These are phyloP conservation scores for Cebidichthys violaceus DNA, from an alignment of 2,113 vertebrate genomes.

Conservation along the genomic window DNA sequence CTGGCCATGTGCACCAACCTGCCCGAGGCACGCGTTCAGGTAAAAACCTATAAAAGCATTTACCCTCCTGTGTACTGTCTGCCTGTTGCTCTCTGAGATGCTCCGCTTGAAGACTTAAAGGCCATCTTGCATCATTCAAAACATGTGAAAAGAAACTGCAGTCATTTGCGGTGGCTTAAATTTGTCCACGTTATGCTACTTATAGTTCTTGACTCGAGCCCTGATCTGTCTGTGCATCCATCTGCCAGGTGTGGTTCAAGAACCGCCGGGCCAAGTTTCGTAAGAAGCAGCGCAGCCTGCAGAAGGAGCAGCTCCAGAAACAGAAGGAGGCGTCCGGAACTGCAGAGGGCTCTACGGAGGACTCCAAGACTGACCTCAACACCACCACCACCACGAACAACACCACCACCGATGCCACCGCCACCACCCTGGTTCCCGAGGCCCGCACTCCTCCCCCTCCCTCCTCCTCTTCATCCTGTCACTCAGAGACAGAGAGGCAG, in stretches of 20 bases:
- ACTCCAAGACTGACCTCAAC: slow-evolving; percentile 77
- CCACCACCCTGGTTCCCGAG: slow-evolving; percentile 70
- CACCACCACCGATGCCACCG: slow-evolving; percentile 28
- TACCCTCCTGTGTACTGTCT: too few relatives aligned
- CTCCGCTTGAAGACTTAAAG: neutral
- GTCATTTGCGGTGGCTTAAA: neutral
- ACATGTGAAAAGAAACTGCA: neutral
- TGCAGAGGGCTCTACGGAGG: slow-evolving; percentile 81
- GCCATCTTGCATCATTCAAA: neutral
- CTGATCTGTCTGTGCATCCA: neutral
- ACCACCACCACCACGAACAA: slow-evolving; percentile 47
- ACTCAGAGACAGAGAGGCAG: slow-evolving; percentile 82
- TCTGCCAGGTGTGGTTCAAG: slow-evolving; percentile 97
- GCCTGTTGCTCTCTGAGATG: neutral
- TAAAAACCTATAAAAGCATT: slow-evolving; percentile 58
- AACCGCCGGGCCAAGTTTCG: slow-evolving; percentile 98
- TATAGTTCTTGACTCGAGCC: neutral
- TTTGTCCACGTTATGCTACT: neutral
- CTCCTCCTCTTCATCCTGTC: slow-evolving; percentile 77
- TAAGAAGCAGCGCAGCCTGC: slow-evolving; percentile 98
- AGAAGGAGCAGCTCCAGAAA: slow-evolving; percentile 98
- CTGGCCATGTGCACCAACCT: slow-evolving; percentile 99
- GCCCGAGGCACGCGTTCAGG: slow-evolving; percentile 98
- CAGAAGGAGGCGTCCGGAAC: slow-evolving; percentile 90
- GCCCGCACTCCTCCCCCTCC: slow-evolving; percentile 79